Evolutionary conservation across 2,113 vertebrate genomes (phyloP).

Genomic region (Oncorhynchus keta): DNA sequence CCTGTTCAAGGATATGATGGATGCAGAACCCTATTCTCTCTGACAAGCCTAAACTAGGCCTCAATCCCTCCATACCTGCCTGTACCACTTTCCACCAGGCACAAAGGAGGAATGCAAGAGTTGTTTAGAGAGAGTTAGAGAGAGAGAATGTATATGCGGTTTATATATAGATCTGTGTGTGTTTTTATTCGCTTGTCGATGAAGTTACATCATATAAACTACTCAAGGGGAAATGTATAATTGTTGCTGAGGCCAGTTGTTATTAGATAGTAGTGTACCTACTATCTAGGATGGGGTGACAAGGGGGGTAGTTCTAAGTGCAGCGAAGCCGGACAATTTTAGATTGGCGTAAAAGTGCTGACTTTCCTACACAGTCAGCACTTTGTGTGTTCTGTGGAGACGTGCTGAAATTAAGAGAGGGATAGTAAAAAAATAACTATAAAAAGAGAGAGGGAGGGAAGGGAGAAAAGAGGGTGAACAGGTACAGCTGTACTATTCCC

Average conservation of each 20-base stretch:
- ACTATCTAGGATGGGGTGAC: neutral
- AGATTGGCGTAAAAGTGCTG: conserved; percentile 50
- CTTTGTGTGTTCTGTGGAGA: conserved; percentile 28
- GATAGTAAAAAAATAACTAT: neutral
- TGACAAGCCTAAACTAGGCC: conserved; percentile 15
- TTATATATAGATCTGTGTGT: too few relatives aligned
- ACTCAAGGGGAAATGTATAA: too few relatives aligned
- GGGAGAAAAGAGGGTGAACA: neutral
- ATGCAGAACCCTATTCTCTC: conserved; percentile 29
- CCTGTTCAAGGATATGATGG: conserved; percentile 48
- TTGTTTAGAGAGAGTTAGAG: too few relatives aligned
- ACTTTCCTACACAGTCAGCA: conserved; percentile 48
- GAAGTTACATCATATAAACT: too few relatives aligned
- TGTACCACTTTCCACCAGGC: too few relatives aligned
- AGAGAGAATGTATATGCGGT: too few relatives aligned
- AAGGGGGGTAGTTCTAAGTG: conserved; percentile 34
- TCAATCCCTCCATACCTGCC: too few relatives aligned
- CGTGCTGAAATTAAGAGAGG: neutral
- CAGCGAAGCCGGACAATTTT: conserved; percentile 48
- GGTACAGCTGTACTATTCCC: neutral
- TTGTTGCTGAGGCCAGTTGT: too few relatives aligned
- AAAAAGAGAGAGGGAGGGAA: too few relatives aligned
- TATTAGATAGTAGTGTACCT: too few relatives aligned
- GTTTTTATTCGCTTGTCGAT: too few relatives aligned
- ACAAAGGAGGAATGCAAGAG: too few relatives aligned